phyloP scores from a whole-genome alignment of 2,113 vertebrate genomes.

The Phrynosoma blainvillii region DNA sequence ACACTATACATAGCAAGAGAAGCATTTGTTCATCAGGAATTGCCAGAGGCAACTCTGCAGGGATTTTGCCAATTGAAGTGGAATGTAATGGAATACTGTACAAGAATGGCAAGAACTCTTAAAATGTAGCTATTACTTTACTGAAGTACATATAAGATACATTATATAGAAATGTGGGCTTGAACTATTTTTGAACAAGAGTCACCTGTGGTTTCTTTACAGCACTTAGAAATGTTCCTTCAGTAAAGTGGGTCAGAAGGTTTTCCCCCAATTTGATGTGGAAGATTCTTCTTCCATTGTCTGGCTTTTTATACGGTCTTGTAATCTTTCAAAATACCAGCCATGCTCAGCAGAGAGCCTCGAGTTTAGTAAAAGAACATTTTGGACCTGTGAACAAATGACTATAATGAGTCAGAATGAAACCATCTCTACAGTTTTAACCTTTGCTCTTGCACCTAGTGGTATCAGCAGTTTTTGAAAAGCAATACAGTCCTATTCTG shows the following conservation, averaged over 20 bases:
- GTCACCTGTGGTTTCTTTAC: constrained; percentile 39
- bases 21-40: neutral
- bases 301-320: constrained; percentile 2
- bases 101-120: neutral
- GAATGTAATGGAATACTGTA: neutral
- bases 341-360: neutral
- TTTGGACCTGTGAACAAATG: constrained; percentile 20
- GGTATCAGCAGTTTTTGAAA: neutral
- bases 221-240: neutral
- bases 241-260: neutral
- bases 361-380: neutral
- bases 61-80: constrained; percentile 47
- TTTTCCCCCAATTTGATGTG: neutral
- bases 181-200: neutral
- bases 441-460: neutral
- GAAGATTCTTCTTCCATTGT: constrained; percentile 6
- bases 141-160: neutral
- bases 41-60: neutral
- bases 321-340: constrained; percentile 34
- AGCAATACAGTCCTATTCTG: neutral
- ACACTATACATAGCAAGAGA: constrained; percentile 17
- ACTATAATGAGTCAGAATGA: neutral
- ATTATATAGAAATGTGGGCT: neutral
- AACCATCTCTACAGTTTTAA: constrained; percentile 9
- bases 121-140: constrained; percentile 3